These are phyloP conservation scores for Meteorus colon DNA, from an alignment of 2,888 invertebrate genomes.

Conservation along the genomic window DNA sequence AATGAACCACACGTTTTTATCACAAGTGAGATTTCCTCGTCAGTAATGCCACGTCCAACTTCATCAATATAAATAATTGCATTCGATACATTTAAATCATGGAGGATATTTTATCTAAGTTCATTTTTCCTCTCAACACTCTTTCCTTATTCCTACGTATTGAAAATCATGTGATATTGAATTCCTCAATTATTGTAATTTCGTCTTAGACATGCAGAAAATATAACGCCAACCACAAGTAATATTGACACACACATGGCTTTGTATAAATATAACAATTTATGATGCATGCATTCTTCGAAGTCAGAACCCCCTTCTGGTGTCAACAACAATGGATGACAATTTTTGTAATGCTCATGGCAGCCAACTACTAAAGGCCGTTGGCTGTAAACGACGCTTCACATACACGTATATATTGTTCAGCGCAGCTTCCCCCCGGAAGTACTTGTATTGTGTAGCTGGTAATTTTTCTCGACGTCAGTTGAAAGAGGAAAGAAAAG, in stretches of 20 bases:
- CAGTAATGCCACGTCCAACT: neutral
- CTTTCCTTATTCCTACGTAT: neutral
- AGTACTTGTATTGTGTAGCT: constrained; percentile 33
- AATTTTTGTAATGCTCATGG: constrained; percentile 45
- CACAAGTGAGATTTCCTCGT: constrained; percentile 5
- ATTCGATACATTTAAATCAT: neutral
- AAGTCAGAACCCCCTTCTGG: constrained; percentile 26
- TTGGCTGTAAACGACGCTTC: constrained; percentile 13
- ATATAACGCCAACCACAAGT: neutral
- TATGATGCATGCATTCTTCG: constrained; percentile 45
- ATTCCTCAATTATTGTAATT: neutral
- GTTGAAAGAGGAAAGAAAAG: neutral
- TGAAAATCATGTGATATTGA: neutral
- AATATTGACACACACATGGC: constrained; percentile 34
- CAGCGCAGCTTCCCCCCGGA: constrained; percentile 46
- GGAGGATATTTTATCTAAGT: neutral
- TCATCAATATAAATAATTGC: neutral
- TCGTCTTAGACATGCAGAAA: neutral
- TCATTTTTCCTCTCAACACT: neutral
- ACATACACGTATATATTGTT: neutral
- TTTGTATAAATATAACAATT: constrained; percentile 42
- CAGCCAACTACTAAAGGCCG: constrained; percentile 42
- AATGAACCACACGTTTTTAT: constrained; percentile 12
- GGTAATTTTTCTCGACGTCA: constrained; percentile 31
- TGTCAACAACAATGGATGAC: constrained; percentile 43